phyloP scores from a whole-genome alignment of 2,888 invertebrate species.

The Alcis repandata region DNA sequence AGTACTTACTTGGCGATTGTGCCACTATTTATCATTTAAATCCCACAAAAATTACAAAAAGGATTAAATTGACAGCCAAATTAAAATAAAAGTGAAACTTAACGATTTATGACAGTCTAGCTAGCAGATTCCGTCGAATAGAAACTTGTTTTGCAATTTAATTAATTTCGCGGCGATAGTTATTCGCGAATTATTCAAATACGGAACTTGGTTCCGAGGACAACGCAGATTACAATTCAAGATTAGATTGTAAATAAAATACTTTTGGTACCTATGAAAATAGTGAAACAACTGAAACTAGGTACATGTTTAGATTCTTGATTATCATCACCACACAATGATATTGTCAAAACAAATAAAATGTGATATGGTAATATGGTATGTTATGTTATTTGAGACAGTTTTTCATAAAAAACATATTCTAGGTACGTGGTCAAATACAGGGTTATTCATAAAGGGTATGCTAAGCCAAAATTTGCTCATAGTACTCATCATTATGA shows the following conservation, averaged over 20 bases:
- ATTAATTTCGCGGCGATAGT: conserved; percentile 23
- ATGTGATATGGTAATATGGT: no score
- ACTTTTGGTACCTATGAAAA: background rate
- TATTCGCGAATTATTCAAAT: conserved; percentile 30
- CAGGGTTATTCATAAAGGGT: no score
- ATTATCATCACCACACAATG: background rate
- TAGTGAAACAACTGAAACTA: conserved; percentile 4
- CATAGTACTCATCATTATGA: no score
- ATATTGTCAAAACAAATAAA: background rate
- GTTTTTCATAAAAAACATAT: no score
- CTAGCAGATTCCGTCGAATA: conserved; percentile 26
- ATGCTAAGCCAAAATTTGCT: no score
- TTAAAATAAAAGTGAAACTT: conserved; percentile 33
- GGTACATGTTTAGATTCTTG: background rate
- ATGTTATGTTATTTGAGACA: no score
- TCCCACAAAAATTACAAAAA: background rate
- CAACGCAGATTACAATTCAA: conserved; percentile 15
- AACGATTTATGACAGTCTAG: conserved; percentile 28
- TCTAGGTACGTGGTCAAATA: no score
- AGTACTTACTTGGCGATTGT: conserved; percentile 5
- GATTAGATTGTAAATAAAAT: conserved; percentile 12
- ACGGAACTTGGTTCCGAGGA: conserved; percentile 37
- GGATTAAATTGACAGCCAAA: conserved; percentile 17
- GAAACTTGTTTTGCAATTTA: conserved; percentile 34
- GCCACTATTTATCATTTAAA: background rate